Percentiles rank a stretch among this genome's conserved stretches.
These are phyloP conservation scores for Sturnus vulgaris DNA, from an alignment of 2,113 vertebrate species.

Conservation along the genomic window DNA sequence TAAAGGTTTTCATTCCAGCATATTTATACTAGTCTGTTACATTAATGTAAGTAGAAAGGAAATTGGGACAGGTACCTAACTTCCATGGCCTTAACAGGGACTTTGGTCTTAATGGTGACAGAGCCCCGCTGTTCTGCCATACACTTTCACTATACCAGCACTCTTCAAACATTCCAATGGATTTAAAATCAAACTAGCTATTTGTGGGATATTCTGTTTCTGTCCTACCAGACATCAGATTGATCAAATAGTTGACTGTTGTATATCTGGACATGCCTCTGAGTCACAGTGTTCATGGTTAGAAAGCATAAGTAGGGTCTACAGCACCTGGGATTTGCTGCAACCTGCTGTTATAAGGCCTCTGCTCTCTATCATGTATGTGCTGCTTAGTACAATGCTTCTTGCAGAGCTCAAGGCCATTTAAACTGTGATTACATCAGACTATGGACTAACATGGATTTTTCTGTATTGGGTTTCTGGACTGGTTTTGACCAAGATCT, in stretches of 20 bases:
- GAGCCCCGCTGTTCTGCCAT: not conserved
- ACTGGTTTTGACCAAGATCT: not conserved
- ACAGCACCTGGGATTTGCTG: not conserved
- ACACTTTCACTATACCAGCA: accelerated
- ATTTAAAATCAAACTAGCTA: not conserved
- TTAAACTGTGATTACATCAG: not conserved
- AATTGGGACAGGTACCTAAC: not conserved
- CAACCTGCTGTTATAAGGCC: not conserved
- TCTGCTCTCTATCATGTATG: not conserved
- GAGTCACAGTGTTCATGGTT: not conserved
- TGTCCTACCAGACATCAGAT: not conserved
- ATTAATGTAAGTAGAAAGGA: not conserved
- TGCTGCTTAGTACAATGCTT: not conserved
- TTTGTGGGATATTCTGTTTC: not conserved
- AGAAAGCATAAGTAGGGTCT: not conserved
- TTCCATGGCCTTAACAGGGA: not conserved
- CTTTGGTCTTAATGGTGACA: not conserved
- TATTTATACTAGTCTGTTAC: not conserved
- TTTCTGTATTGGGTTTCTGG: not conserved
- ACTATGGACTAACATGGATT: not conserved
- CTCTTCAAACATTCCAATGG: not conserved
- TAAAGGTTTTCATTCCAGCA: not conserved
- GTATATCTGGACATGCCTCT: not conserved
- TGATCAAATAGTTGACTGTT: not conserved
- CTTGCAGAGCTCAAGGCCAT: not conserved